Evolutionary conservation across 2,797 vertebrate genomes (phyloP).

Genomic region (Pempheris klunzingeri): DNA sequence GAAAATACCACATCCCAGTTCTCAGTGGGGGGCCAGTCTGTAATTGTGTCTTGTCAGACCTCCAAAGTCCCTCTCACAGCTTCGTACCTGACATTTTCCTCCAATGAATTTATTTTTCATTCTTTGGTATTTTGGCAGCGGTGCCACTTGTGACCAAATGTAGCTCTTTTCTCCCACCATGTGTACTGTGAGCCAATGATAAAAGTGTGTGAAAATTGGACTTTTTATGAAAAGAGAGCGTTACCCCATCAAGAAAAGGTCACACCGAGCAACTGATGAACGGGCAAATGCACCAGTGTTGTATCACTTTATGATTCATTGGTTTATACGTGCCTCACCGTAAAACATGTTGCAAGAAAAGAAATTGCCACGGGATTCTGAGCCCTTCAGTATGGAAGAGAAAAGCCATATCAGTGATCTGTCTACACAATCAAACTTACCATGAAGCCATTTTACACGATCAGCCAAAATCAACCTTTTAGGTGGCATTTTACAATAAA

Average conservation of each 20-base stretch:
- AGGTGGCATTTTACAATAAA: conserved; percentile 9
- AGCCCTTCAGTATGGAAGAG: not conserved
- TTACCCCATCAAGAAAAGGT: conserved; percentile 62
- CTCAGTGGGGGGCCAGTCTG: conserved; percentile 69
- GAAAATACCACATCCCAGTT: conserved; percentile 79
- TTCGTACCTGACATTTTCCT: conserved; percentile 80
- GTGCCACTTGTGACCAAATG: conserved; percentile 73
- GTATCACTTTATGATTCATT: conserved; percentile 35
- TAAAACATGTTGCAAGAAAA: conserved; percentile 13
- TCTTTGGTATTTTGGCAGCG: conserved; percentile 82
- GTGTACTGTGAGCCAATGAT: conserved; percentile 55
- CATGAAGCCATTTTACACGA: conserved; percentile 1
- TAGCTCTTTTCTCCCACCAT: conserved; percentile 40
- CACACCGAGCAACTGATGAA: conserved; percentile 52
- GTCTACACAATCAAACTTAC: not conserved
- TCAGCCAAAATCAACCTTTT: not conserved
- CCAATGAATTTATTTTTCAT: conserved; percentile 81
- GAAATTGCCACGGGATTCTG: not conserved
- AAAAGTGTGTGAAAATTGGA: conserved; percentile 61
- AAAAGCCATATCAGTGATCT: not conserved
- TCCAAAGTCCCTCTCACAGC: conserved; percentile 80
- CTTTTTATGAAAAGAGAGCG: conserved; percentile 51
- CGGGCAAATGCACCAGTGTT: conserved; percentile 15
- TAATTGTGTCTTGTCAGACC: conserved; percentile 84
- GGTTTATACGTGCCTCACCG: not conserved